These are phyloP conservation scores for Pterobdella sp. DNA, from an alignment of 2,888 invertebrate genomes.

Conservation along the genomic window DNA sequence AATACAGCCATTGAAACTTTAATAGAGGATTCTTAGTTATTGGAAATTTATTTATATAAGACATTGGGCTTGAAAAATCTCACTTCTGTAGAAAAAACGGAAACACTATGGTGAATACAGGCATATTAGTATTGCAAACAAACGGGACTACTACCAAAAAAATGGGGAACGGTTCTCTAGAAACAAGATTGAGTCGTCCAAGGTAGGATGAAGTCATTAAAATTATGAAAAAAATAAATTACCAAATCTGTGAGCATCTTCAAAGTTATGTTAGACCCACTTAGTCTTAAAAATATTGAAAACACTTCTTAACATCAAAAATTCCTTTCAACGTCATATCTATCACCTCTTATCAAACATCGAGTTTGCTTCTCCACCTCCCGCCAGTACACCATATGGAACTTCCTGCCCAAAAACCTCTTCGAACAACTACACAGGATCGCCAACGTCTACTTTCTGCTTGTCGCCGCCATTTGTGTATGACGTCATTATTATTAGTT, in stretches of 20 bases:
- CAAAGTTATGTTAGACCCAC: too few species aligned
- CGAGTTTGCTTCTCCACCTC: not conserved
- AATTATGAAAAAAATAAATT: not conserved
- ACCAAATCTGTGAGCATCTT: not conserved
- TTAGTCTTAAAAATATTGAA: too few species aligned
- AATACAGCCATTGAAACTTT: too few species aligned
- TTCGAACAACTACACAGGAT: conserved; percentile 70
- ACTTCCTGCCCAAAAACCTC: conserved; percentile 73
- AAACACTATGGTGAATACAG: too few species aligned
- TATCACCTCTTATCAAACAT: conserved; percentile 7
- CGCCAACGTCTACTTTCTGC: conserved; percentile 33
- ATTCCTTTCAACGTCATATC: conserved; percentile 1
- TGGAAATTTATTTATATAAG: too few species aligned
- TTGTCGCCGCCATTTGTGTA: conserved; percentile 61
- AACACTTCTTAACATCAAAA: not conserved
- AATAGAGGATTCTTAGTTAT: too few species aligned
- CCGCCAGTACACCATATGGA: conserved; percentile 64
- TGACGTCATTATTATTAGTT: too few species aligned
- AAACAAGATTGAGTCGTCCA: not conserved
- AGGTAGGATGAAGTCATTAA: conserved; percentile 16
- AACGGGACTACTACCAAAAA: not conserved
- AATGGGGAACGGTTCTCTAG: not conserved
- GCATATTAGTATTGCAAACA: not conserved
- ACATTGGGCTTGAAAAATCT: too few species aligned
- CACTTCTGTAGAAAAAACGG: too few species aligned